Evolutionary conservation across 2,888 invertebrate species (phyloP), one percentile per base, ranked within the genome.

Genomic region (Erynnis tages): DNA sequence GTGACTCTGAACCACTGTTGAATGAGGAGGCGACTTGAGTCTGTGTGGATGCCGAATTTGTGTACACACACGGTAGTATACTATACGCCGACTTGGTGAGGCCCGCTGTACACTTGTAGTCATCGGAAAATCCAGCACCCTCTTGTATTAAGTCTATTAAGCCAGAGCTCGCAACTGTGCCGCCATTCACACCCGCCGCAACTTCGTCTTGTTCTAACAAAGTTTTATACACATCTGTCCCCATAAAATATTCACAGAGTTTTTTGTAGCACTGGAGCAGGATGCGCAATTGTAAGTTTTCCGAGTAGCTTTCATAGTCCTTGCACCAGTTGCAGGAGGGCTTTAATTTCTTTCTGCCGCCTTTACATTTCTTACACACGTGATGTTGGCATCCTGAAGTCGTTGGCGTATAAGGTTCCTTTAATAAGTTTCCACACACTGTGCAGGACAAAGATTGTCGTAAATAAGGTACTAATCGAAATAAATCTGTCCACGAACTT

Each of bases 231-330:
- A 95, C 91, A 30, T 92, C 91, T 1, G 95, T 94, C 53, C 92
- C 93, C 66, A 93, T 92, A 66, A 97, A 91, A 80, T 95, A 96
- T 71, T 94, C 93, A 87, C 97, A 97, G 56, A 97, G 90, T 71
- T 95, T 95, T 80, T 96, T 96, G 75, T 97, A 97, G 83, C 97
- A 97, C 77, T 96, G 94, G 53, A 97, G 82, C 34, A 97, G 90
- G 65, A 96, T 94, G 46, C 95, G 91, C 66, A 97, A 85, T 65
- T 95, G 93, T 57, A 93, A 93, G 79, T 97, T 97, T 77, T 96
- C 96, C 46, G 92, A 91, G 77, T 97, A 97, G 58, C 93, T 93
- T 29, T 93, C 93, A 69, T 95, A 95, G 69, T 96, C 95, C 77
- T 94, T 94, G 79, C 97, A 97, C 92, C 94, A 94, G 62, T 92